These are phyloP conservation scores for Dascyllus trimaculatus DNA, from an alignment of 2,113 vertebrate species.

Conservation along the genomic window DNA sequence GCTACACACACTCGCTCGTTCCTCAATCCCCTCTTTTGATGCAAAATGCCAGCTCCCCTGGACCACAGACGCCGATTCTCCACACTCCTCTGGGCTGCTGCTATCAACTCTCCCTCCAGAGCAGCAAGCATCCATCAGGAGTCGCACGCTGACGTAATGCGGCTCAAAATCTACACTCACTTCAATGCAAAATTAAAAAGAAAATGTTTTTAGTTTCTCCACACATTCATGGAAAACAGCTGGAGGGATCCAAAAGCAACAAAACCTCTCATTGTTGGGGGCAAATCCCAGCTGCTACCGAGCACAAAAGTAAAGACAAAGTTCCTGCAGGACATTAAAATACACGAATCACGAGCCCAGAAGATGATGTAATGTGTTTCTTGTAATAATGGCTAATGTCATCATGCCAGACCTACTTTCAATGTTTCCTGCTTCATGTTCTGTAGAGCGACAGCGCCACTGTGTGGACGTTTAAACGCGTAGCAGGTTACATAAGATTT, in stretches of 20 bases:
- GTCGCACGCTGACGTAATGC: conserved; percentile 64
- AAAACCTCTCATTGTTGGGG: conserved; percentile 3
- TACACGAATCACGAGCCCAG: conserved; percentile 28
- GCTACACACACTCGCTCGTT: conserved; percentile 16
- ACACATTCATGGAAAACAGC: background rate
- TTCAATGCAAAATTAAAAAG: conserved; percentile 12
- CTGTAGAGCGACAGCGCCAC: conserved; percentile 76
- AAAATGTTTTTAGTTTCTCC: background rate
- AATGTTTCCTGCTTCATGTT: background rate
- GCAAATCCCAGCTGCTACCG: background rate
- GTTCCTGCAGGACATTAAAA: conserved; percentile 33
- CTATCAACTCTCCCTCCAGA: conserved; percentile 67
- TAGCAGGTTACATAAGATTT: conserved; percentile 72
- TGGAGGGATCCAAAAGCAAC: background rate
- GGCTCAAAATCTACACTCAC: conserved; percentile 2
- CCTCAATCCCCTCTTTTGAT: conserved; percentile 52
- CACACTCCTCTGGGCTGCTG: conserved; percentile 64
- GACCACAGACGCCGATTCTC: conserved; percentile 70
- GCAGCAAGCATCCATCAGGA: conserved; percentile 66
- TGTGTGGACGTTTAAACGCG: conserved; percentile 56
- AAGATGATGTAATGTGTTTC: conserved; percentile 79
- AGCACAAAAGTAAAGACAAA: conserved; percentile 11
- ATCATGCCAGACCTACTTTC: conserved; percentile 64
- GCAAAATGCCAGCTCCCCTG: conserved; percentile 71
- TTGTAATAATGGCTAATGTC: conserved; percentile 66